Percentiles rank a stretch among this genome's conserved stretches.
phyloP scores from a whole-genome alignment of 2,797 vertebrate species.

The Hybognathus amarus region DNA sequence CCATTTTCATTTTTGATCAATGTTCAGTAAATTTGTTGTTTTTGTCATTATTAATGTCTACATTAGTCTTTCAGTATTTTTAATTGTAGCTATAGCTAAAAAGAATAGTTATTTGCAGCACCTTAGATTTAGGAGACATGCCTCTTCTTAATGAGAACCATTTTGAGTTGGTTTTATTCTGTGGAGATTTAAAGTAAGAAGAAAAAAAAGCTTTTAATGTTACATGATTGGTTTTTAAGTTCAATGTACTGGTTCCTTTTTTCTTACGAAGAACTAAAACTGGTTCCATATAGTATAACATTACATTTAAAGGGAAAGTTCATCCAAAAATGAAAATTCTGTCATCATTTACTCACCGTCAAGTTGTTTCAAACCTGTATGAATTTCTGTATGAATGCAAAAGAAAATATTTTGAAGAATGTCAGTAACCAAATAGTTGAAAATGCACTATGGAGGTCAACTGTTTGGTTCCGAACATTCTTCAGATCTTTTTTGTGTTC shows the following conservation, averaged over 20 bases:
- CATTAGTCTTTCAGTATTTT: neutral
- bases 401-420: neutral
- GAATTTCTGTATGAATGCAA: neutral
- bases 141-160: slow-evolving; percentile 29
- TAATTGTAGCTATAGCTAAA: neutral
- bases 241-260: neutral
- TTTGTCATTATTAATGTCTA: neutral
- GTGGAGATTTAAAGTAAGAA: slow-evolving; percentile 12
- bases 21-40: neutral
- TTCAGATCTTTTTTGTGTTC: neutral
- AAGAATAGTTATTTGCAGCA: neutral
- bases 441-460: neutral
- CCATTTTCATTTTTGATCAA: too few relatives aligned
- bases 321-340: neutral
- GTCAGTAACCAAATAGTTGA: neutral
- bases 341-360: neutral
- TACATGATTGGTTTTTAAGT: neutral
- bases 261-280: neutral
- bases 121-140: neutral
- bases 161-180: slow-evolving; percentile 33
- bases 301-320: neutral
- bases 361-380: neutral
- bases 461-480: neutral
- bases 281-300: neutral
- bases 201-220: neutral